Evolutionary conservation across 2,113 vertebrate species (phyloP), one percentile per base, ranked within the genome.

Genomic region (Thalassarche chlororhynchos): DNA sequence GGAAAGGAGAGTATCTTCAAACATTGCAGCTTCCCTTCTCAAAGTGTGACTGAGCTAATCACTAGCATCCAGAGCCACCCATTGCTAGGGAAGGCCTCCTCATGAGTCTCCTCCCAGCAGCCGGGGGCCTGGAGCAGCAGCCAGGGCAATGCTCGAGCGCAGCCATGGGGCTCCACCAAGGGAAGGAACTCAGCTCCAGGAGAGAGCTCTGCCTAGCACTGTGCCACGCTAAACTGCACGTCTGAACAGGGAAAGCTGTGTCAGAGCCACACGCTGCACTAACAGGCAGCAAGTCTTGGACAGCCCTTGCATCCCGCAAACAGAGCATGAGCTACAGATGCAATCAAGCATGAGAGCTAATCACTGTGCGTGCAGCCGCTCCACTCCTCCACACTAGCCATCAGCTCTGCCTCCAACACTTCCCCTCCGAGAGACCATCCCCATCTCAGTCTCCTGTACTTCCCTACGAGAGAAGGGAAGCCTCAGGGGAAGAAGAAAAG

Each of bases 1-100:
- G 42, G 36, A 51, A 18, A 69, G 32, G 9, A 47, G 26, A 28
- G 23, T 1, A 9, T 18, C 57, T 76, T 29, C 92, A 75, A 24
- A 74, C 77, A 91, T 69, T 84, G 88, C 23, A 9, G 89, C 94
- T 97, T 97, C 95, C 93, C 91, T 90, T 82, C 96, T 95, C 96
- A 96, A 95, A 96, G 96, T 40, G 49, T 24, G 92, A 92, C 97
- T 96, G 95, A 96, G 96, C 97, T 94, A 46, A 95, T 95, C 84
- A 54, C 17, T 11, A 60, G n/a, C 52, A 38, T 9, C 31, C 54
- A 36, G 15, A 49, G 46, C 10, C 54, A n/a, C 31, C 36, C 9
- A 3, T 1, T 42, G 13, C 42, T 18, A 21, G 32, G 62, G 46
- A 51, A 36, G 16, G 74, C 13, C 40, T 49, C 42, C 51, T 34